Base-by-base conservation (phyloP, 2,888 invertebrate species). In the Agrochola litura region DNA sequence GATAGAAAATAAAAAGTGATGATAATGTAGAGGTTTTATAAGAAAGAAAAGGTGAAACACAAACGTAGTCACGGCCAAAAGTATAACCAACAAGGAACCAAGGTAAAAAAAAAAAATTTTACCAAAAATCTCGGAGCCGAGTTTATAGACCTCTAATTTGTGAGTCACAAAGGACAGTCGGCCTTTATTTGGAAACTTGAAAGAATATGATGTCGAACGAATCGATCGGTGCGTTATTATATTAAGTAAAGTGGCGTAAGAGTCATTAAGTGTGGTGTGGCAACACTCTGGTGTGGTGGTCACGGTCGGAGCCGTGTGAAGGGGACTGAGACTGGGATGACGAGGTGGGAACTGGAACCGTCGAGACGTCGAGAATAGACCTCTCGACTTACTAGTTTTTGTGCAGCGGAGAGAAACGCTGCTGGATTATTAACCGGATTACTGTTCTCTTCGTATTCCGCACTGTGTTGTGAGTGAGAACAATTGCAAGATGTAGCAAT, bases 251-350 rank as follows among this genome's bases (percentile, higher is more conserved):
- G 74, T 79, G 84, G 69, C 69, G 78, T 77, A 86, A 79, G 56
- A 66, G 46, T 87, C 72, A 86, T 81, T 88, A 79, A 72, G 60
- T 63, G 81, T 25, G 41, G 46, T 83, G 73, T 74, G 30, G 81
- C 67, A 87, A 87, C 63, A 60, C 43, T 69, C 64, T 76, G 63
- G 12, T 54, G 63, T 66, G 52, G 79, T 79, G 77, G 77, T 80
- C 84, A 84, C 54, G 84, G 86, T 72, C 86, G 71, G 25, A 16
- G 71, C 66, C 41, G 52, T 70, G 86, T 88, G 84, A 88, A 86
- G 76, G 88, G 82, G 56, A 63, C 83, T 41, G 54, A 25, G 22
- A 54, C 58, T 67, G 67, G 76, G 85, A 84, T 76, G 70, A 43
- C 43, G 52, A 41, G 49, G 43, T 79, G 76, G 73, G 65, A 88